Evolutionary conservation across 2,113 vertebrate species (phyloP), one percentile per base, ranked within the genome.

Genomic region (Formicarius rufipectus): DNA sequence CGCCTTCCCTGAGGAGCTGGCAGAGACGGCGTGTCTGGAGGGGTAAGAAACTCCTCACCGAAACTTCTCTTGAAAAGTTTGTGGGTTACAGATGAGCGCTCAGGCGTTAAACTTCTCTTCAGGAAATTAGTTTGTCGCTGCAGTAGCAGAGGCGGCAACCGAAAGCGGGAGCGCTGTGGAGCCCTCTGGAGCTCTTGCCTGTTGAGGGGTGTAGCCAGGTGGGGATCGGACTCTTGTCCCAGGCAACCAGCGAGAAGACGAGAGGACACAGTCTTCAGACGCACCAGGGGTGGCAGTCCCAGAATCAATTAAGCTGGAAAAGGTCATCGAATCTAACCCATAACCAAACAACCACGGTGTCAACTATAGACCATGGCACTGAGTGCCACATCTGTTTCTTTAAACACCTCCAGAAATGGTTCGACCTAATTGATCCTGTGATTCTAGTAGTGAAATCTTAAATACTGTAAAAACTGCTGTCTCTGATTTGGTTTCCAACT

Each of bases 41-140:
- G 4, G 0, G 20, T 1, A 2, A 1, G 28, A 2, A 28, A 5
- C 3, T 2, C 33, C 4, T 14, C 2, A 1, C 0, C 21, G 3
- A 30, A 52, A 24, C 52, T 52, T 18, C 13, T 3, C 1, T 14
- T 13, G 37, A 21, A 1, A 16, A 23, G 10, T 0, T 9, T 5
- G 0, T 4, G 44, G 28, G 24, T n/a, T 45, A 7, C 6, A 5
- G 27, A 7, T 1, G 0, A 52, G 52, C 5, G 14, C 19, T 15
- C 27, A 4, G 9, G 53, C 3, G 5, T 24, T 16, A 3, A 17
- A 4, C 7, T 30, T 30, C 23, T 23, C 37, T 23, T 20, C 4
- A 0, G 52, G 19, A 24, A 6, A 5, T 4, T 14, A 6, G 30
- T 25, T 11, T 14, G 75, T 8, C 49, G 35, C 75, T 31, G 31